Conservation (phyloP, 2,797 vertebrate genomes). For the Luscinia luscinia region DNA sequence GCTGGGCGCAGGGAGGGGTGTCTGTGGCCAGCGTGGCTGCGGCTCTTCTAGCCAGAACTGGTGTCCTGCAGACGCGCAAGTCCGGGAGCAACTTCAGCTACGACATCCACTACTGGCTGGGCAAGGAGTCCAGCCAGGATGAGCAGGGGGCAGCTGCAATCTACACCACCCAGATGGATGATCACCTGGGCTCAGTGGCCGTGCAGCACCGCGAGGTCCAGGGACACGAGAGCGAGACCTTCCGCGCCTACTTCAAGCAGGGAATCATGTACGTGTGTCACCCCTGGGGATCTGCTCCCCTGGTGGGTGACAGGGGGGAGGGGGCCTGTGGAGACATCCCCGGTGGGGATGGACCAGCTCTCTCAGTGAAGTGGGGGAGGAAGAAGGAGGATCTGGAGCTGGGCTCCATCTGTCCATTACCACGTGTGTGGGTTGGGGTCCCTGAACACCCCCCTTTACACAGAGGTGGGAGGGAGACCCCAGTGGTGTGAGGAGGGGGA, state of each 20-base stretch:
- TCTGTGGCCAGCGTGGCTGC: background rate
- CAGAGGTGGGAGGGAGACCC: background rate
- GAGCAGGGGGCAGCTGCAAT: constrained; percentile 87
- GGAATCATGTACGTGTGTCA: constrained; percentile 81
- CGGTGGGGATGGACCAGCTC: background rate
- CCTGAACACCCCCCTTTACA: rapidly evolving
- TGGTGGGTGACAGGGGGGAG: background rate
- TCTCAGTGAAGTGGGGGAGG: background rate
- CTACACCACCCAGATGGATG: constrained; percentile 85
- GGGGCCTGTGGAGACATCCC: background rate
- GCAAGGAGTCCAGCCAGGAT: constrained; percentile 79
- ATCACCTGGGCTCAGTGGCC: constrained; percentile 79
- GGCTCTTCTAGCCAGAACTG: background rate
- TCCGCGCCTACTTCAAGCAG: constrained; percentile 86
- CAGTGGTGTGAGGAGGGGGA: rapidly evolving
- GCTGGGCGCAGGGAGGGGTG: background rate
- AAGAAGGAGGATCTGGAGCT: background rate
- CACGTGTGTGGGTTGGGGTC: background rate
- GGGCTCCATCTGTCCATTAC: background rate
- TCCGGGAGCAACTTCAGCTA: constrained; percentile 77
- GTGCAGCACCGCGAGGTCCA: constrained; percentile 87
- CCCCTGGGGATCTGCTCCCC: rapidly evolving
- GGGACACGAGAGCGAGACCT: constrained; percentile 82
- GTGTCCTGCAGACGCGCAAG: constrained; percentile 80
- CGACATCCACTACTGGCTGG: constrained; percentile 88